phyloP scores from a whole-genome alignment of 2,113 vertebrate species.

The Microcebus lehilahytsara region DNA sequence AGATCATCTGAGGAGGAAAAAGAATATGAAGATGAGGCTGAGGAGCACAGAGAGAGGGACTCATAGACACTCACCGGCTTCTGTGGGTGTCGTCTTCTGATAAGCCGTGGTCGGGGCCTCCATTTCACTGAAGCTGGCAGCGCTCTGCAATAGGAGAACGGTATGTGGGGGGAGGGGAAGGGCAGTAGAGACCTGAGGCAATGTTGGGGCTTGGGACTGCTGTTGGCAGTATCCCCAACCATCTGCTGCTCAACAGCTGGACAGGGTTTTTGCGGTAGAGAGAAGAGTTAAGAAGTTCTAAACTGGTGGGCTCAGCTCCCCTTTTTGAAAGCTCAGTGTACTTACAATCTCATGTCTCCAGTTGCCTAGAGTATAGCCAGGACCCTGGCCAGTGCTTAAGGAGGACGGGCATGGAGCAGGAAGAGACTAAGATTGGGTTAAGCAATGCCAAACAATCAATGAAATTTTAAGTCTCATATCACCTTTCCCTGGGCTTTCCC shows the following conservation, averaged over 20 bases:
- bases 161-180: accelerated
- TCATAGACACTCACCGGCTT: slow-evolving; percentile 88
- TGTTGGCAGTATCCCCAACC: not conserved
- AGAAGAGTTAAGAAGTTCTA: not conserved
- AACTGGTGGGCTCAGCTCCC: not conserved
- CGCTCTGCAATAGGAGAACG: slow-evolving; percentile 83
- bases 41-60: not conserved
- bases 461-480: not conserved
- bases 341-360: not conserved
- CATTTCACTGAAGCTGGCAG: slow-evolving; percentile 90
- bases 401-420: not conserved
- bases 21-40: not conserved
- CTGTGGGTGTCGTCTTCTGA: slow-evolving; percentile 89
- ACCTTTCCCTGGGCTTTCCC: not conserved
- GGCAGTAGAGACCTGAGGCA: not conserved
- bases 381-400: not conserved
- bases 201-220: not conserved
- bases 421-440: not conserved
- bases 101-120: slow-evolving; percentile 89
- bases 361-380: not conserved
- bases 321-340: not conserved
- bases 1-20: not conserved
- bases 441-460: not conserved
- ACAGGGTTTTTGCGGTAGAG: slow-evolving; percentile 7
- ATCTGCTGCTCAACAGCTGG: not conserved